Conservation (phyloP, 2,113 vertebrate genomes). For the Poeciliopsis turrubarensis region DNA sequence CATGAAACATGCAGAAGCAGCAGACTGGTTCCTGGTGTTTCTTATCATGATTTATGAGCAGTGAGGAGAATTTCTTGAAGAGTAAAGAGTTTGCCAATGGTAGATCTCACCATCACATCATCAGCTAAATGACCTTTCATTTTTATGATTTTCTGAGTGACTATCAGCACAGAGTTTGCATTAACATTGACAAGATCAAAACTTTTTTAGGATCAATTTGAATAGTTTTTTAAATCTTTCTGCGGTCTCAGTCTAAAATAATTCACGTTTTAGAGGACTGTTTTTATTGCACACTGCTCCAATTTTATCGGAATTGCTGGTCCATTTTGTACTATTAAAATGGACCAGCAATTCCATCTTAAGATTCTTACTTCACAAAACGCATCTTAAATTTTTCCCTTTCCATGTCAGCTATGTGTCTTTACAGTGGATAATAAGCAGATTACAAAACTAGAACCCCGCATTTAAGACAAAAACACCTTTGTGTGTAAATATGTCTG, state of each 20-base stretch:
- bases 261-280: too few species aligned
- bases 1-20: conserved; percentile 59
- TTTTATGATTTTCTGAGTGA: background rate
- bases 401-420: background rate
- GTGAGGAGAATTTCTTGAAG: conserved; percentile 5
- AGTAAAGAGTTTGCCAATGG: background rate
- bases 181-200: background rate
- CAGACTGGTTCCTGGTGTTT: conserved; percentile 21
- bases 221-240: too few species aligned
- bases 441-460: background rate
- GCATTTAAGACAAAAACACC: too few species aligned
- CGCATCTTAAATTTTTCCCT: too few species aligned
- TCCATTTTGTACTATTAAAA: too few species aligned
- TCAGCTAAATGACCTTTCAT: background rate
- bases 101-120: background rate
- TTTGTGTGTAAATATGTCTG: too few species aligned
- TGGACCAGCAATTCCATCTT: too few species aligned
- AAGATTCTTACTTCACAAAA: too few species aligned
- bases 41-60: conserved; percentile 29
- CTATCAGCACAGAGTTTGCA: background rate
- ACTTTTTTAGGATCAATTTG: background rate
- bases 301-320: too few species aligned
- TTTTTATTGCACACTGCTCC: too few species aligned
- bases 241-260: too few species aligned
- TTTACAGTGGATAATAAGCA: background rate